Evolutionary conservation across 2,888 invertebrate species (phyloP).

Genomic region (Junonia oenone): DNA sequence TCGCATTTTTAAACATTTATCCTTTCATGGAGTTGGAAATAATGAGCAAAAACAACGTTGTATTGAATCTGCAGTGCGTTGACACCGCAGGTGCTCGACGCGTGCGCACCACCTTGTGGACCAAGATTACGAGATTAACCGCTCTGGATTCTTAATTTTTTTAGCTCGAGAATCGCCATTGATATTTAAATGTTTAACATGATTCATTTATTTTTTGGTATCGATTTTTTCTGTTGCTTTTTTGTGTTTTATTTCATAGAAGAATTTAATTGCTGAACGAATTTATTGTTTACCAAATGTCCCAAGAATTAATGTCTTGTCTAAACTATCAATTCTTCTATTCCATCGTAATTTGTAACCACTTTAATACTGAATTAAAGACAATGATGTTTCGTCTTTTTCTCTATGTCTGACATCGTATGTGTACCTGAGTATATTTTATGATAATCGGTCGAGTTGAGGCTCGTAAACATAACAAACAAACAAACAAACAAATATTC

Average conservation of each 20-base stretch:
- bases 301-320: no score
- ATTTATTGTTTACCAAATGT: background rate
- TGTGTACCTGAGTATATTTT: no score
- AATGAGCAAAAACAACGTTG: slow-evolving; percentile 27
- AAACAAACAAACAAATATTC: no score
- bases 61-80: slow-evolving; percentile 39
- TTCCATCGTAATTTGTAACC: no score
- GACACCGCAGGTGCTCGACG: slow-evolving; percentile 48
- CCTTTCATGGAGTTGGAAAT: slow-evolving; percentile 16
- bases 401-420: no score
- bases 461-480: no score
- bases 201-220: background rate
- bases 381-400: no score
- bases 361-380: no score
- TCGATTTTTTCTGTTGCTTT: no score
- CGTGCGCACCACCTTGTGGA: slow-evolving; percentile 40
- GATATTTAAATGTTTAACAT: slow-evolving; percentile 10
- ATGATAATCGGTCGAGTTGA: no score
- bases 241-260: background rate
- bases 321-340: no score
- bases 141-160: slow-evolving; percentile 16
- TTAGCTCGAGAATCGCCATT: slow-evolving; percentile 1
- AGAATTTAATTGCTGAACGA: no score
- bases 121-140: slow-evolving; percentile 34
- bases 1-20: slow-evolving; percentile 1